phyloP scores from a whole-genome alignment of 2,797 vertebrate species.

The Gymnoscopelus braueri region DNA sequence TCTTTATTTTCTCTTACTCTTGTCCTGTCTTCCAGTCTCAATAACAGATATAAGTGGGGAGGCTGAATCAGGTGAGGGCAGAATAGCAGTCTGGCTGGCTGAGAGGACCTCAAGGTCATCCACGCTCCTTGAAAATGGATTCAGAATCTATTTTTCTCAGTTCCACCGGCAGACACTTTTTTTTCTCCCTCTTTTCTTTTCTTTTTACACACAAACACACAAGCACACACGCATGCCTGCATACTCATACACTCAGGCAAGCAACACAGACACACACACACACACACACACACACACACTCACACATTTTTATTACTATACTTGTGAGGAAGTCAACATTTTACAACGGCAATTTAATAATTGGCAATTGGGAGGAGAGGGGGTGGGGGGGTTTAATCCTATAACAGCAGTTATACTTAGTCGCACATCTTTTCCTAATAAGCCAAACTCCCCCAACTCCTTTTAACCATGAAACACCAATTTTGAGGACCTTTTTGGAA shows the following conservation, averaged over 20 bases:
- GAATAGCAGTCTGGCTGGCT: slow-evolving; percentile 41
- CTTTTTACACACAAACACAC: neutral
- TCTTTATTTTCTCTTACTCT: too few relatives aligned
- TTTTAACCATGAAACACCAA: too few relatives aligned
- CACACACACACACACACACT: slow-evolving; percentile 1
- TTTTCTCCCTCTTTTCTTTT: slow-evolving; percentile 15
- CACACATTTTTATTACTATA: neutral
- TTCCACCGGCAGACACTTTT: slow-evolving; percentile 45
- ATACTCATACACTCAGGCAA: too few relatives aligned
- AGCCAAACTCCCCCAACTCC: too few relatives aligned
- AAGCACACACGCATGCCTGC: neutral
- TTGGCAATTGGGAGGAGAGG: too few relatives aligned
- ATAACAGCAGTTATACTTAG: too few relatives aligned
- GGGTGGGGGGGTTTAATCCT: too few relatives aligned
- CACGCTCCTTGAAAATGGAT: slow-evolving; percentile 63
- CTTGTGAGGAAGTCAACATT: too few relatives aligned
- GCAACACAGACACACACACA: neutral
- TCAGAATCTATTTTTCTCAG: slow-evolving; percentile 66
- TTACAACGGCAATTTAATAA: too few relatives aligned
- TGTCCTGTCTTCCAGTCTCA: slow-evolving; percentile 31
- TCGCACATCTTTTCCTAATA: too few relatives aligned
- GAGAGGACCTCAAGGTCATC: slow-evolving; percentile 62
- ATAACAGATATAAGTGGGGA: slow-evolving; percentile 60
- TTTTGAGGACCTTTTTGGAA: too few relatives aligned
- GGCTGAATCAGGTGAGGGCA: slow-evolving; percentile 62